These are phyloP conservation scores for Antrozous pallidus DNA, from an alignment of 2,797 vertebrate genomes.

Conservation along the genomic window DNA sequence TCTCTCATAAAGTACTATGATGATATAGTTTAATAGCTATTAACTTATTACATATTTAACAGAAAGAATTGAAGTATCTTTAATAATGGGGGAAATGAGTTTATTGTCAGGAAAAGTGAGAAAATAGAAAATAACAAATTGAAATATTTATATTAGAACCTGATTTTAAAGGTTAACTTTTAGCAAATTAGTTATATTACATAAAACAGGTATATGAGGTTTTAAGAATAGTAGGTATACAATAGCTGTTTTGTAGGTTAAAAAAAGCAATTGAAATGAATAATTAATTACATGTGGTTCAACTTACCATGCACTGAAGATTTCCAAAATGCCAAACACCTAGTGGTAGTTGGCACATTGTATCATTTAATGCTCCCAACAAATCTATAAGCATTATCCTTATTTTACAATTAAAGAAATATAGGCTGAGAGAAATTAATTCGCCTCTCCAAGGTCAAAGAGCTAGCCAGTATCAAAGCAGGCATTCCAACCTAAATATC, in stretches of 20 bases:
- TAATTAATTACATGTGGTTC: background rate
- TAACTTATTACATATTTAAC: background rate
- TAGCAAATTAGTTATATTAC: background rate
- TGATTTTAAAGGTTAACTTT: conserved; percentile 4
- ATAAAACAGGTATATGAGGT: background rate
- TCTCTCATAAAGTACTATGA: background rate
- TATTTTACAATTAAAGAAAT: background rate
- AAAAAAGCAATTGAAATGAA: conserved; percentile 25
- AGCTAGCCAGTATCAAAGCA: background rate
- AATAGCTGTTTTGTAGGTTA: background rate
- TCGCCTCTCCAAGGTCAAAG: background rate
- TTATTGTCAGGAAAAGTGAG: background rate
- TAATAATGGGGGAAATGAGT: background rate
- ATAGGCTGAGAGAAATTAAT: background rate
- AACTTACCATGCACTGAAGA: background rate
- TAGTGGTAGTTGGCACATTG: background rate
- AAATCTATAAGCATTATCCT: background rate
- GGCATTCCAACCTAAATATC: background rate
- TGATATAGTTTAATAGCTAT: background rate
- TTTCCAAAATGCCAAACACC: background rate
- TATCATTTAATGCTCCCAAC: background rate
- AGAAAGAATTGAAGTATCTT: conserved; percentile 16
- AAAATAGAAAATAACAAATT: conserved; percentile 19
- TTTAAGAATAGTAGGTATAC: background rate
- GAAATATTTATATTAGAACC: background rate